Conservation (phyloP, 1,140 invertebrate species). For the Pachyrhynchus sulphureomaculatus region DNA sequence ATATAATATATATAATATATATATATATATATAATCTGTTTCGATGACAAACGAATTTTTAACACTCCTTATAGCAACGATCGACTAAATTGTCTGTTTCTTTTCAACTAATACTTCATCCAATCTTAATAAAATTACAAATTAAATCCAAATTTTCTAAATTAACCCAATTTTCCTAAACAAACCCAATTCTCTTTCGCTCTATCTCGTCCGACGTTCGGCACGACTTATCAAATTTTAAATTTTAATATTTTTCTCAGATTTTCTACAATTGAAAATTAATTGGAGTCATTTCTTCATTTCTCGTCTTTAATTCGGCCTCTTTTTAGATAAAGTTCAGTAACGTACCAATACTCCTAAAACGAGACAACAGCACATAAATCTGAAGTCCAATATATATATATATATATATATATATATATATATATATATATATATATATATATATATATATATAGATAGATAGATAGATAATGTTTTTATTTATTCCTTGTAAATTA, state of each 20-base stretch:
- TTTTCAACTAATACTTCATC: constrained; percentile 19
- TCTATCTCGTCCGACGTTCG: constrained; percentile 13
- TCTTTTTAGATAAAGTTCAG: constrained; percentile 2
- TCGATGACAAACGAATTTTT: no score
- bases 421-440: no score
- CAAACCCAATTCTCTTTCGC: constrained; percentile 24
- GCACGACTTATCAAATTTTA: constrained; percentile 34
- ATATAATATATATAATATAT: no score
- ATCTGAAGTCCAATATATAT: no score
- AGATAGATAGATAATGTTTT: no score
- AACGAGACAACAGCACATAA: no score
- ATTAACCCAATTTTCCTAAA: constrained; percentile 29
- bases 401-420: no score
- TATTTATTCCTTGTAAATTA: no score
- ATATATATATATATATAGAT: no score
- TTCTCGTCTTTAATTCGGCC: constrained; percentile 32
- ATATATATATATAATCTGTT: no score
- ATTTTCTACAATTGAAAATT: constrained; percentile 47
- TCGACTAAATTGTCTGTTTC: constrained; percentile 5
- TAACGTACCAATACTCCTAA: no score
- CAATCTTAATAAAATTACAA: constrained; percentile 25
- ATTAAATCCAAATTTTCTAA: constrained; percentile 29
- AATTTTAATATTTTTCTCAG: constrained; percentile 44
- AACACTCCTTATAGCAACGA: not conserved
- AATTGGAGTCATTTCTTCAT: constrained; percentile 50